phyloP scores from a whole-genome alignment of 1,140 invertebrate genomes.

The Tetramorium alpestre region DNA sequence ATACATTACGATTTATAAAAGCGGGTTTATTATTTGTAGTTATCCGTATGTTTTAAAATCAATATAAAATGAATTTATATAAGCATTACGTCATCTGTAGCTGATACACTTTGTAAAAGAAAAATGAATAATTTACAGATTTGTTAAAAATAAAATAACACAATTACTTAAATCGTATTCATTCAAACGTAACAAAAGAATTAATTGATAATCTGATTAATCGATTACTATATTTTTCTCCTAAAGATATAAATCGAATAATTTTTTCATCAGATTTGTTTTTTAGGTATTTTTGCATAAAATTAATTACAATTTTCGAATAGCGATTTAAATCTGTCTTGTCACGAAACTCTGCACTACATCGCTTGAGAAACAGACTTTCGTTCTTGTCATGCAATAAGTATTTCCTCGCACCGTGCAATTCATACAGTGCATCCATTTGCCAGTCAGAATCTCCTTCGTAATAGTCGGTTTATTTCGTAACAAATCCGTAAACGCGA shows the following conservation, averaged over 20 bases:
- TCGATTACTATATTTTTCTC: neutral
- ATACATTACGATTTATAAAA: slow-evolving; percentile 62
- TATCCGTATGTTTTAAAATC: slow-evolving; percentile 1
- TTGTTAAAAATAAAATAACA: neutral
- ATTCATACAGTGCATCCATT: slow-evolving; percentile 22
- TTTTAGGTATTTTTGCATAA: neutral
- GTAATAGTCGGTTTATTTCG: slow-evolving; percentile 48
- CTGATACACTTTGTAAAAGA: neutral
- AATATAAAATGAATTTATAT: slow-evolving; percentile 48
- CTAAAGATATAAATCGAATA: neutral
- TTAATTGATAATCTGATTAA: neutral
- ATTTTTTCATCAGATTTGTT: neutral
- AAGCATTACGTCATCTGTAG: neutral
- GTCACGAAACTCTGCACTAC: neutral
- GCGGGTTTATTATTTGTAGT: slow-evolving; percentile 46
- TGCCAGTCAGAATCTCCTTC: slow-evolving; percentile 43
- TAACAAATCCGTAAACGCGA: slow-evolving; percentile 57
- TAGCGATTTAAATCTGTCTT: neutral
- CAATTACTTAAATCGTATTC: neutral
- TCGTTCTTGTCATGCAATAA: slow-evolving; percentile 5
- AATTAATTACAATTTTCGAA: neutral
- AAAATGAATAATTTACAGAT: neutral
- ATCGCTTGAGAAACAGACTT: neutral
- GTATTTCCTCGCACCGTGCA: neutral
- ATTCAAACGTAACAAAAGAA: neutral